Conservation (phyloP, 2,113 vertebrate species). For the Todiramphus chloris region DNA sequence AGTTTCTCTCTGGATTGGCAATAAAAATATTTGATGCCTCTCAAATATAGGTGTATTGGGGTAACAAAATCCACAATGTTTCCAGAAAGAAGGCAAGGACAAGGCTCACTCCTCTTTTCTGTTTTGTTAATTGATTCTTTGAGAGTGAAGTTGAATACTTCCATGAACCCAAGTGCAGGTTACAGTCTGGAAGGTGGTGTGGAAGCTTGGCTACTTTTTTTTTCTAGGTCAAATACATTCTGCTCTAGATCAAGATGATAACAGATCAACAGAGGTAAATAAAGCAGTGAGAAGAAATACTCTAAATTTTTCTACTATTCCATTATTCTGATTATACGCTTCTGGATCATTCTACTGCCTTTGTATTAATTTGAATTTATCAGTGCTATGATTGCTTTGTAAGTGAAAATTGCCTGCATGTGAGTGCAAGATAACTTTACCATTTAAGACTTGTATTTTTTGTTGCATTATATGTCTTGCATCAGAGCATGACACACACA, state of each 20-base stretch:
- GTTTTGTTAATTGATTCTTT: not conserved
- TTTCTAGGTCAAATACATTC: not conserved
- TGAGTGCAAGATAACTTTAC: not conserved
- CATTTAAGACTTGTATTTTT: not conserved
- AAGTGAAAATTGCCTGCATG: not conserved
- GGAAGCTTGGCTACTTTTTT: not conserved
- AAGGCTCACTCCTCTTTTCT: not conserved
- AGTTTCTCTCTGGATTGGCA: not conserved
- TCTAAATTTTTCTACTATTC: not conserved
- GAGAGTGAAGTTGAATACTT: not conserved
- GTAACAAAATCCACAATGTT: not conserved
- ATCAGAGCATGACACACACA: not conserved
- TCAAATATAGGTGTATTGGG: not conserved
- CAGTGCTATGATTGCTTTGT: not conserved
- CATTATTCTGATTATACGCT: not conserved
- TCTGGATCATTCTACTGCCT: not conserved
- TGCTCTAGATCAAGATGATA: not conserved
- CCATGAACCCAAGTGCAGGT: accelerated
- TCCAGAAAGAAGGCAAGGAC: not conserved
- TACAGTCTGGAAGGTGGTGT: not conserved
- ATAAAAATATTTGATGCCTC: not conserved
- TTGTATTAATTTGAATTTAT: not conserved
- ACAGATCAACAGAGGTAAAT: not conserved
- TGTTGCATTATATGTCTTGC: not conserved
- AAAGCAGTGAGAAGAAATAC: not conserved